Conservation (phyloP, 1,140 invertebrate species). For the Hormaphis cornu region DNA sequence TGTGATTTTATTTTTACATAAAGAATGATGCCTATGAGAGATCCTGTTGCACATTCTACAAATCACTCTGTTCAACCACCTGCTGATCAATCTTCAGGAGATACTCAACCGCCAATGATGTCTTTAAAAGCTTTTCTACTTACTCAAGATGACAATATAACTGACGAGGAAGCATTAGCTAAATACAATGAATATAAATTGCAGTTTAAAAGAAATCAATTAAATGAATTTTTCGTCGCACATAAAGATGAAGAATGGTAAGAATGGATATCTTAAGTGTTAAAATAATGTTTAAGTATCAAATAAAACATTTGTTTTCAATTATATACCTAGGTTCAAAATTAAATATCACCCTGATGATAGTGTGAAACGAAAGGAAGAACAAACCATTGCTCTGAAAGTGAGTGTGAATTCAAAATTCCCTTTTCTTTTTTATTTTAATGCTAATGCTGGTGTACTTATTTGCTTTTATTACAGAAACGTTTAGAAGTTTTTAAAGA, state of each 20-base stretch:
- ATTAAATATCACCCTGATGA: slow-evolving; percentile 98
- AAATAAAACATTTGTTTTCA: background rate
- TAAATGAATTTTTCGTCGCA: slow-evolving; percentile 96
- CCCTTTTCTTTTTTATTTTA: slow-evolving; percentile 27
- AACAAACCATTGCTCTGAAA: slow-evolving; percentile 72
- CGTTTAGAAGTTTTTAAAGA: slow-evolving; percentile 86
- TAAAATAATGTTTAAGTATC: background rate
- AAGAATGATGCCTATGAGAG: slow-evolving; percentile 16
- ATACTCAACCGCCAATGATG: slow-evolving; percentile 88
- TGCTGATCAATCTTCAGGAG: slow-evolving; percentile 37
- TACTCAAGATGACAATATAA: slow-evolving; percentile 94
- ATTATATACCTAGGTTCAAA: slow-evolving; percentile 99
- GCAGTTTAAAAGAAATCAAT: slow-evolving; percentile 90
- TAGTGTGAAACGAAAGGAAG: slow-evolving; percentile 78
- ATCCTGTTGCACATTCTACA: background rate
- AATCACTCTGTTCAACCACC: background rate
- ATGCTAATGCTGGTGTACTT: slow-evolving; percentile 30
- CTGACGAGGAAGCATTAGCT: slow-evolving; percentile 90
- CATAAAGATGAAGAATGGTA: slow-evolving; percentile 99
- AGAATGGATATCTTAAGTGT: too few species aligned
- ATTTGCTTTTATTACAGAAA: slow-evolving; percentile 51
- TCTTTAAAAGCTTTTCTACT: slow-evolving; percentile 93
- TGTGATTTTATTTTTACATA: background rate
- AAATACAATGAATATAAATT: slow-evolving; percentile 99
- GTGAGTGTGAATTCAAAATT: slow-evolving; percentile 45